Conservation (phyloP, 2,888 invertebrate species). For the Lasioglossum leucozonium region DNA sequence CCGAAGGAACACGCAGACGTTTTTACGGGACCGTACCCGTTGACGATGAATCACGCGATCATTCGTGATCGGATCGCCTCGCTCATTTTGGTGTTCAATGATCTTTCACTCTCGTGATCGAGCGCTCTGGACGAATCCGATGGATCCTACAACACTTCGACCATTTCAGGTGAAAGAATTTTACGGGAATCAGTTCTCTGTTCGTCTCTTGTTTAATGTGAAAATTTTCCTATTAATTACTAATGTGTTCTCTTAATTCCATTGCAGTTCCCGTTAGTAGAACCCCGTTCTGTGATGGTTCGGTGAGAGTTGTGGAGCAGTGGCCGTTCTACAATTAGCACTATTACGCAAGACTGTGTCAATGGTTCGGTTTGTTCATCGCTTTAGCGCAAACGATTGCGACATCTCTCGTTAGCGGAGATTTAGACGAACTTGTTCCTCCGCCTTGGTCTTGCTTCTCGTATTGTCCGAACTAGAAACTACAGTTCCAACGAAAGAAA, state of each 20-base stretch:
- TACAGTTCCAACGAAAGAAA: not conserved
- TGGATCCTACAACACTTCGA: not conserved
- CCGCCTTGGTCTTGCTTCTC: too few species aligned
- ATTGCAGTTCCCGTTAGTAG: not conserved
- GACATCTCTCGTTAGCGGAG: not conserved
- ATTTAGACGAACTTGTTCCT: not conserved
- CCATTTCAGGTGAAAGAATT: too few species aligned
- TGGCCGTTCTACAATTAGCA: not conserved
- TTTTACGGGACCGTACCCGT: not conserved
- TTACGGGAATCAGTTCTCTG: not conserved
- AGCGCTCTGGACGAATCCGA: not conserved
- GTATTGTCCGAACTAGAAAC: not conserved
- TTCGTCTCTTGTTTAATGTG: not conserved
- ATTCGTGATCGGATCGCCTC: conserved; percentile 18
- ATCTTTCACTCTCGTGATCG: not conserved
- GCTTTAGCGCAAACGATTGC: not conserved
- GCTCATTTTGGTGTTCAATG: not conserved
- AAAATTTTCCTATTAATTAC: not conserved
- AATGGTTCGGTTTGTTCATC: not conserved
- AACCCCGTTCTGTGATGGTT: not conserved
- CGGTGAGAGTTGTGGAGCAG: not conserved
- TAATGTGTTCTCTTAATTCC: not conserved
- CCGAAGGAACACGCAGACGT: conserved; percentile 33
- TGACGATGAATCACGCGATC: conserved; percentile 24
- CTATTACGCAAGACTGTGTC: not conserved